Percentiles rank a stretch among this genome's conserved stretches.
Conservation (phyloP, 2,888 invertebrate species). For the Cosmia pyralina region DNA sequence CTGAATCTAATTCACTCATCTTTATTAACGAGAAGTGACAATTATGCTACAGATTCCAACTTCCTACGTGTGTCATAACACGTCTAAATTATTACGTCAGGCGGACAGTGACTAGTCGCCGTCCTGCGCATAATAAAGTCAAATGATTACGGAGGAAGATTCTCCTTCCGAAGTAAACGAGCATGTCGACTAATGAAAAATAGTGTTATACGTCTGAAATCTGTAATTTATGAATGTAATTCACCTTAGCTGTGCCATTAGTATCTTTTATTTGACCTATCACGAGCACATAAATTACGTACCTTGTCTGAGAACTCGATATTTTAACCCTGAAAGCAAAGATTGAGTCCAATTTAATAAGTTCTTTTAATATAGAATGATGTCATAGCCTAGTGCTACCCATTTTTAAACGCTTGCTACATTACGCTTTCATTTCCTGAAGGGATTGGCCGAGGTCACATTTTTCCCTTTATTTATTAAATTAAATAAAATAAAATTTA, state of each 20-base stretch:
- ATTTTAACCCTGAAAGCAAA: slow-evolving; percentile 46
- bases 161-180: slow-evolving; percentile 5
- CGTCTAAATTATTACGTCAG: slow-evolving; percentile 21
- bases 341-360: slow-evolving; percentile 16
- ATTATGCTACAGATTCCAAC: slow-evolving; percentile 5
- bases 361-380: slow-evolving; percentile 29
- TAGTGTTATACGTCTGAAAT: slow-evolving; percentile 1
- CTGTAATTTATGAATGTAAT: slow-evolving; percentile 24
- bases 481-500: no score
- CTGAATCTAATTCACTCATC: neutral
- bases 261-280: slow-evolving; percentile 35
- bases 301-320: slow-evolving; percentile 20
- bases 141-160: slow-evolving; percentile 26
- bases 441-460: no score
- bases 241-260: no score
- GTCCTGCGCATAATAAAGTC: slow-evolving; percentile 31
- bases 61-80: slow-evolving; percentile 17
- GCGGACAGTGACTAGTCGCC: slow-evolving; percentile 3
- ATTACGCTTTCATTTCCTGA: slow-evolving; percentile 1
- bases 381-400: slow-evolving; percentile 5
- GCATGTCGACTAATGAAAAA: slow-evolving; percentile 31
- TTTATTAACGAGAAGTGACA: slow-evolving; percentile 3
- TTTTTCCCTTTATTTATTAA: neutral
- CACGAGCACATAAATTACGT: slow-evolving; percentile 34
- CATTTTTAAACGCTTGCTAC: neutral